These are phyloP conservation scores for Mythimna lalbum DNA, from an alignment of 2,888 invertebrate genomes.

Conservation along the genomic window DNA sequence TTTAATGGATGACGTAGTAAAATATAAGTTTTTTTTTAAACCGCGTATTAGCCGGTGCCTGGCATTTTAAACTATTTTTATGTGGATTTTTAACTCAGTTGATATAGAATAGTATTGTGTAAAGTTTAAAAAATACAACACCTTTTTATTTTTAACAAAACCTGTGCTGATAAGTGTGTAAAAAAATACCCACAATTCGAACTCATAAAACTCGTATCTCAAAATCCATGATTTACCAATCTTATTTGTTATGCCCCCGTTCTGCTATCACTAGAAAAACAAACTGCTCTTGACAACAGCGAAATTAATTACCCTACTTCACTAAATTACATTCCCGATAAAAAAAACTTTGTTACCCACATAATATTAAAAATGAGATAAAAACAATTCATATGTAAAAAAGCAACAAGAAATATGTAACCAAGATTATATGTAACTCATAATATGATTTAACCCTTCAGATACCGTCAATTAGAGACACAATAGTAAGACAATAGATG, in stretches of 20 bases:
- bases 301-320: constrained; percentile 4
- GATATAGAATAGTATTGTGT: not conserved
- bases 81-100: not conserved
- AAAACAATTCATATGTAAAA: not conserved
- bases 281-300: constrained; percentile 37
- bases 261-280: constrained; percentile 42
- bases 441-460: too few species aligned
- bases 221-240: constrained; percentile 10
- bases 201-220: not conserved
- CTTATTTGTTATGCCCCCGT: constrained; percentile 10
- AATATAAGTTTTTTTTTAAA: constrained; percentile 24
- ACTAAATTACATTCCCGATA: constrained; percentile 26
- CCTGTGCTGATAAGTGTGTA: too few species aligned
- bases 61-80: constrained; percentile 10
- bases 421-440: too few species aligned
- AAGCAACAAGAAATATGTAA: too few species aligned
- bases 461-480: too few species aligned
- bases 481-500: too few species aligned
- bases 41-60: not conserved
- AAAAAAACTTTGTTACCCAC: constrained; percentile 12
- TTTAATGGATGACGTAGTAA: not conserved
- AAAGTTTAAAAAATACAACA: not conserved
- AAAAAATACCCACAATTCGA: not conserved
- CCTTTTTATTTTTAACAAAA: not conserved
- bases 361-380: not conserved